phyloP scores from a whole-genome alignment of 2,888 invertebrate genomes.

The Amphipyra berbera region DNA sequence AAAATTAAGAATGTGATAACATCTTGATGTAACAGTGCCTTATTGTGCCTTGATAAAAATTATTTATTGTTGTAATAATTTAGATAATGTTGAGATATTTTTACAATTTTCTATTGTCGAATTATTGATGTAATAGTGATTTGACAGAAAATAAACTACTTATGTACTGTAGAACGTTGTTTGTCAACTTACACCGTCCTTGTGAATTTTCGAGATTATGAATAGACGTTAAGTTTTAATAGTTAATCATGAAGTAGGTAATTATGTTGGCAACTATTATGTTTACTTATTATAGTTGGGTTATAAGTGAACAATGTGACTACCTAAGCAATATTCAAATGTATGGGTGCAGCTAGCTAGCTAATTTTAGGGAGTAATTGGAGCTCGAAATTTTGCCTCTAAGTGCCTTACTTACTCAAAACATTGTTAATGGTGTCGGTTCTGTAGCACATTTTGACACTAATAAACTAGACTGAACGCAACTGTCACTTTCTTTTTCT shows the following conservation, averaged over 20 bases:
- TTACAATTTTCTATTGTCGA: conserved; percentile 80
- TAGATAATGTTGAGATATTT: conserved; percentile 83
- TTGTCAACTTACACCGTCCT: conserved; percentile 89
- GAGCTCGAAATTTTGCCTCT: conserved; percentile 58
- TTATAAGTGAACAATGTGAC: conserved; percentile 69
- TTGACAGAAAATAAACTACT: conserved; percentile 80
- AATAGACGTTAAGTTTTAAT: conserved; percentile 83
- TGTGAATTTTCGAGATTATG: conserved; percentile 89
- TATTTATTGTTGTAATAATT: conserved; percentile 87
- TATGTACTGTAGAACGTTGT: conserved; percentile 80
- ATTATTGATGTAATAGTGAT: conserved; percentile 78
- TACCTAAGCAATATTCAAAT: conserved; percentile 68
- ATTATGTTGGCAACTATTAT: conserved; percentile 81
- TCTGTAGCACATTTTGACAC: too few relatives aligned
- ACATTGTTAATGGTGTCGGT: too few relatives aligned
- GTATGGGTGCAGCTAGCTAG: conserved; percentile 77
- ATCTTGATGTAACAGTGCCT: conserved; percentile 88
- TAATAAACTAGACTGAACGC: too few relatives aligned
- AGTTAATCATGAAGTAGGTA: conserved; percentile 81
- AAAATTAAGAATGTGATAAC: conserved; percentile 87
- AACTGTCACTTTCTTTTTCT: too few relatives aligned
- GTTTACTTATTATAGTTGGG: conserved; percentile 62
- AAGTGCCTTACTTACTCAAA: conserved; percentile 66
- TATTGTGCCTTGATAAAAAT: conserved; percentile 86
- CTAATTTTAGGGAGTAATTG: conserved; percentile 67